Percentiles rank a stretch among this genome's conserved stretches.
These are phyloP conservation scores for Heteronetta atricapilla DNA, from an alignment of 2,113 vertebrate genomes.

Conservation along the genomic window DNA sequence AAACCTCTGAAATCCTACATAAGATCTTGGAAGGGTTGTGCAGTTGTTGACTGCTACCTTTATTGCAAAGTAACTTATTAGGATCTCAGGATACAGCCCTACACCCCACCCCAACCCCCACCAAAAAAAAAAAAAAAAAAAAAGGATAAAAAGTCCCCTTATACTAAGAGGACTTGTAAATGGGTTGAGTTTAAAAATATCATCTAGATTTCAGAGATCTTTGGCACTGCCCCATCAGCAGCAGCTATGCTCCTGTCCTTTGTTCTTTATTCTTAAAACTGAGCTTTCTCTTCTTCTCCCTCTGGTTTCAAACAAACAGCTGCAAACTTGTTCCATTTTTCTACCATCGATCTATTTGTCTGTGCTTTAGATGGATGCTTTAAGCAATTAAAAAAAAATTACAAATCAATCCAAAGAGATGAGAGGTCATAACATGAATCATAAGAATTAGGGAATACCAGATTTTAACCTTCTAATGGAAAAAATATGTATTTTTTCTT, in stretches of 20 bases:
- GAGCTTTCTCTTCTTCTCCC: neutral
- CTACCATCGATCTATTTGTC: neutral
- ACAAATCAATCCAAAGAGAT: neutral
- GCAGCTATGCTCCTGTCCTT: neutral
- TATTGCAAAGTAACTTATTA: neutral
- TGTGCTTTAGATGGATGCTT: neutral
- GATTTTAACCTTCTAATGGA: neutral
- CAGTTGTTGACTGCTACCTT: neutral
- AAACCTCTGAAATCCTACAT: neutral
- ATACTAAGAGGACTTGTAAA: neutral
- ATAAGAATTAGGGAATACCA: neutral
- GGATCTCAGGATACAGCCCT: neutral
- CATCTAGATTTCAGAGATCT: neutral
- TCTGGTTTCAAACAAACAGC: neutral
- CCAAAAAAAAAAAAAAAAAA: neutral
- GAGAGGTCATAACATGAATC: neutral
- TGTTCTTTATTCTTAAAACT: neutral
- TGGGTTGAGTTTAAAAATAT: neutral
- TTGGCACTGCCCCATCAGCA: neutral
- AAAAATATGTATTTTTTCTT: neutral
- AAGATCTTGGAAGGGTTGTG: neutral
- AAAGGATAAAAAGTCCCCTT: neutral
- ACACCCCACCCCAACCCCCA: too few relatives aligned
- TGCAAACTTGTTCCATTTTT: neutral
- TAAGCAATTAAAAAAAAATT: neutral